A percentile compares a stretch with the other conserved stretches of the same genome.
Conservation (phyloP, 37 sponge, comb jelly and placozoan genomes). For the Bolinopsis microptera region DNA sequence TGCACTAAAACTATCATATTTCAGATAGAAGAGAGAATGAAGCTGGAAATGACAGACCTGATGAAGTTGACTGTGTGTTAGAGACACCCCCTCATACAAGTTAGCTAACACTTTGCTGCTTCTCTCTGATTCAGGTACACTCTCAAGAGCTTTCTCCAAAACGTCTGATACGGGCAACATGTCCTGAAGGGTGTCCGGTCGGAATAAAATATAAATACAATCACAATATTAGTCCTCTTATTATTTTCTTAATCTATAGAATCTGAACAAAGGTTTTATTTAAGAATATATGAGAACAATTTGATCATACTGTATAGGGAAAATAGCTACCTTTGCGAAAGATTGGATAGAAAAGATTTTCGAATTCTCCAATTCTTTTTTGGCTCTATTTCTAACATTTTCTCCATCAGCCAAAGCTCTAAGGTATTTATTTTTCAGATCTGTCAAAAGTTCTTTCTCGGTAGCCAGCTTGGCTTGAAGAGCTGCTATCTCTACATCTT, state of each 20-base stretch:
- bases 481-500: constrained; percentile 51
- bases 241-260: not conserved
- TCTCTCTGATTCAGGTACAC: constrained; percentile 72
- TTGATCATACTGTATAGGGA: too few species aligned
- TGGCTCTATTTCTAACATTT: constrained; percentile 78
- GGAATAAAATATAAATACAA: not conserved
- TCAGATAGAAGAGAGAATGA: too few species aligned
- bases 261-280: not conserved
- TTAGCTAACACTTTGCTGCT: constrained; percentile 35
- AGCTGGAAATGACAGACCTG: too few species aligned
- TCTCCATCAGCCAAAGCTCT: constrained; percentile 91
- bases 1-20: not conserved
- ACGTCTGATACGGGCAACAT: constrained; percentile 89
- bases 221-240: not conserved
- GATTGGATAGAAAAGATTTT: constrained; percentile 85
- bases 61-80: constrained; percentile 86
- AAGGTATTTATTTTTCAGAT: constrained; percentile 83
- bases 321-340: constrained; percentile 78
- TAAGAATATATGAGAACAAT: too few species aligned
- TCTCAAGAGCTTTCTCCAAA: constrained; percentile 84
- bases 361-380: constrained; percentile 82
- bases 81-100: constrained; percentile 81
- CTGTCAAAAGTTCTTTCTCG: constrained; percentile 1
- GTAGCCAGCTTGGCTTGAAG: constrained; percentile 29
- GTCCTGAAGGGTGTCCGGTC: constrained; percentile 66